Evolutionary conservation across 2,797 vertebrate genomes (phyloP).

Genomic region (Myotis pilosus): DNA sequence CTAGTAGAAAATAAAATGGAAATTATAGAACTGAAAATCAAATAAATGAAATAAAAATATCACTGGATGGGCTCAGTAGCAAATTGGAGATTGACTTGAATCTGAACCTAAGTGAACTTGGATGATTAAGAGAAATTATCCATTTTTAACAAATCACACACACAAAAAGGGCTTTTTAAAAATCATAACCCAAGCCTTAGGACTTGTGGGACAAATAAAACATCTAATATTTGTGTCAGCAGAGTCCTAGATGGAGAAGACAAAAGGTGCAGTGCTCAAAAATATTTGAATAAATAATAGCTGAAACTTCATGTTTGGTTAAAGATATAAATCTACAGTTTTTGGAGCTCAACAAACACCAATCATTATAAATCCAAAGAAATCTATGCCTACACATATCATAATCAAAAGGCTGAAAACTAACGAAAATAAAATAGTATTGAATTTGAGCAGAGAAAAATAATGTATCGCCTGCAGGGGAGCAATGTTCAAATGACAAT

Average conservation of each 20-base stretch:
- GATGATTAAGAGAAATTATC: not conserved
- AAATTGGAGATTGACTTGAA: not conserved
- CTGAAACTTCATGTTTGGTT: not conserved
- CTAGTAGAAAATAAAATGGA: not conserved
- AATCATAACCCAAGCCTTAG: not conserved
- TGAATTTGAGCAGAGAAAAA: not conserved
- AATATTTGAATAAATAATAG: not conserved
- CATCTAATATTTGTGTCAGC: not conserved
- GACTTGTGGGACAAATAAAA: not conserved
- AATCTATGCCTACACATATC: not conserved
- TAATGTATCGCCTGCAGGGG: not conserved
- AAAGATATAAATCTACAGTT: not conserved
- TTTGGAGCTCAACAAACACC: not conserved
- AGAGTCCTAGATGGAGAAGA: not conserved
- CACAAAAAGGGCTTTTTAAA: not conserved
- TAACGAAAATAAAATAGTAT: not conserved
- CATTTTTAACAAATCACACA: not conserved
- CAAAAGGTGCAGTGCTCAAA: not conserved
- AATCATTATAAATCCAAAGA: not conserved
- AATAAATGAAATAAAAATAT: slow-evolving; percentile 44
- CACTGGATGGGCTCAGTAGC: not conserved
- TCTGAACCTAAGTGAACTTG: not conserved
- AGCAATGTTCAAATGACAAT: not conserved
- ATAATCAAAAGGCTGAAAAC: not conserved
- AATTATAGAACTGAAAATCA: not conserved